Evolutionary conservation across 2,113 vertebrate species (phyloP), one percentile per base, ranked within the genome.

Genomic region (Monarcha castaneiventris): DNA sequence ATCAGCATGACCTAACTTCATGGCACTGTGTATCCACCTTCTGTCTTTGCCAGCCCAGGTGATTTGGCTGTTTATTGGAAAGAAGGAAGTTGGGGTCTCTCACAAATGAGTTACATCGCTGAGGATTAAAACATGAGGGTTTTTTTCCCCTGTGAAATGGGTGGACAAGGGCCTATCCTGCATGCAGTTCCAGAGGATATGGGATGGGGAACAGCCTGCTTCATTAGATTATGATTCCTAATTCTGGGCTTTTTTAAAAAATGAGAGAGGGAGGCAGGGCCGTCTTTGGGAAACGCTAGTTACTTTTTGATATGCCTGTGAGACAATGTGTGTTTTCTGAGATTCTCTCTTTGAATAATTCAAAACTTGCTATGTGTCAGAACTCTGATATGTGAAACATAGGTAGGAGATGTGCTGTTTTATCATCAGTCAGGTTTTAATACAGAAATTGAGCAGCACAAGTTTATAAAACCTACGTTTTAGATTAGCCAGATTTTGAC

Each of bases 221-320:
- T 87, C 2, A 7, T 84, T 63, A 67, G 8, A 44, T 82, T 71
- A 88, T 22, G 18, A 78, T 7, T 59, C 8, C 11, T 81, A 39
- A 48, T 84, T 81, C 39, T 81, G 29, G 6, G 6, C 3, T 71
- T 7, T 14, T 43, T 72, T 67, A 62, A 84, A 76, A 88, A 52
- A 21, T 26, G 10, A 27, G 6, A 13, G 19, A 19, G 4, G 2
- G 2, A 3, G 6, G 3, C 16, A 58, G 20, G 13, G 6, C 58
- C 23, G 11, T 25, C 43, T 81, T 84, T 58, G 19, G 9, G 71
- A 69, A 62, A 19, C 1, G 0, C 8, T 27, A 3, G 16, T 78
- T 88, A 12, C 26, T 71, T 84, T 68, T 67, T 82, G 9, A 4
- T 79, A 13, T 12, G 20, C 2, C 12, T 13, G 0, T 49, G 30